Conservation (phyloP, 37 sponge, comb jelly and placozoan species). For the Theonella swinhoei region DNA sequence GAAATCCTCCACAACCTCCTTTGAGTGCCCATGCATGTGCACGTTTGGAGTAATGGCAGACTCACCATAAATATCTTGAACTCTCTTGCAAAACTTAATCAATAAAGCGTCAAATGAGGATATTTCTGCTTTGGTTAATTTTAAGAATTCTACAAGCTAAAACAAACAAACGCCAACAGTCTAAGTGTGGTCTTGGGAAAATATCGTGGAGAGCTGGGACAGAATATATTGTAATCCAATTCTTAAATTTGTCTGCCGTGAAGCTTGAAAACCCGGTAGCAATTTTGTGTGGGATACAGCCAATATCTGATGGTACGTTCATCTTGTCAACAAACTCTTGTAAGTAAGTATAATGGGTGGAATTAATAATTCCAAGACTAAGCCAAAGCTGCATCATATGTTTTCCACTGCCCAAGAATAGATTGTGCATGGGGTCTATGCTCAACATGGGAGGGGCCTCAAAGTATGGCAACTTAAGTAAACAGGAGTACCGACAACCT, state of each 20-base stretch:
- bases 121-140: not conserved
- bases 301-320: too few species aligned
- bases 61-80: constrained; percentile 21
- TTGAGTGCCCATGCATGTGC: constrained; percentile 27
- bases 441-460: not conserved
- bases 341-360: too few species aligned
- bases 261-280: too few species aligned
- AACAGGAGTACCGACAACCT: constrained; percentile 5
- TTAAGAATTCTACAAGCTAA: constrained; percentile 13
- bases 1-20: constrained; percentile 6
- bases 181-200: constrained; percentile 8
- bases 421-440: constrained; percentile 28
- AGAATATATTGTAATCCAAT: constrained; percentile 2
- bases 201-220: constrained; percentile 14
- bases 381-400: not conserved
- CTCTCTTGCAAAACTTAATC: constrained; percentile 12
- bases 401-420: constrained; percentile 14
- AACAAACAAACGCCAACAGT: constrained; percentile 29
- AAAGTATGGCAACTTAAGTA: constrained; percentile 24
- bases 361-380: not conserved
- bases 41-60: constrained; percentile 19
- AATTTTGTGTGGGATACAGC: too few species aligned
- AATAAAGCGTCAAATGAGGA: not conserved
- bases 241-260: too few species aligned
- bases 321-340: too few species aligned